phyloP scores from a whole-genome alignment of 2,113 vertebrate genomes.

The Lepidothrix coronata region DNA sequence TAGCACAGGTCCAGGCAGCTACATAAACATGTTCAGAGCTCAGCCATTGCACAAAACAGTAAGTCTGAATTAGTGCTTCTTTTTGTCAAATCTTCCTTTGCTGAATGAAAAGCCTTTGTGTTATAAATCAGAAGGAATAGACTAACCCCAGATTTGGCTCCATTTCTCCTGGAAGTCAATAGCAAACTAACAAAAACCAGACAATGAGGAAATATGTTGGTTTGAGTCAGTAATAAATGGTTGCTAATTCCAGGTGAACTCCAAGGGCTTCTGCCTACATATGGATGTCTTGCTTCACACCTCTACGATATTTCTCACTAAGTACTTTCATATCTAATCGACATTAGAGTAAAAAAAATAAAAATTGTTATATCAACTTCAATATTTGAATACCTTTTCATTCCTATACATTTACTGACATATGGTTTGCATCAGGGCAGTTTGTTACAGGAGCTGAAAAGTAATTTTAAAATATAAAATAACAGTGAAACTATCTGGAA shows the following conservation, averaged over 20 bases:
- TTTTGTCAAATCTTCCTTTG: not conserved
- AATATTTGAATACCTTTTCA: not conserved
- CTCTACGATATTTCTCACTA: not conserved
- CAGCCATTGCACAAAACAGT: not conserved
- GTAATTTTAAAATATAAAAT: not conserved
- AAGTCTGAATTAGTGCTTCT: not conserved
- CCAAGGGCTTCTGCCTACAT: not conserved
- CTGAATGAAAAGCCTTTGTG: not conserved
- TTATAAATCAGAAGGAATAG: not conserved
- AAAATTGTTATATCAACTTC: not conserved
- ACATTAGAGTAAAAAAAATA: not conserved
- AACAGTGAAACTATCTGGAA: not conserved
- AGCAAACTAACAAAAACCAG: not conserved
- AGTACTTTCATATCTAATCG: not conserved
- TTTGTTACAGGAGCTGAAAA: not conserved
- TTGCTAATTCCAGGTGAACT: not conserved
- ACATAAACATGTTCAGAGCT: not conserved
- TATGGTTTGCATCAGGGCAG: not conserved
- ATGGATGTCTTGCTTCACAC: not conserved
- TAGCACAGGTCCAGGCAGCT: not conserved
- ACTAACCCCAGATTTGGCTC: not conserved
- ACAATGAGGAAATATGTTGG: not conserved
- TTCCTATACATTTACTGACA: rapidly evolving
- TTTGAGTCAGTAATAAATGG: not conserved
- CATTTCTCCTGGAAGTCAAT: not conserved